A percentile compares a stretch with the other conserved stretches of the same genome.
Evolutionary conservation across 2,888 invertebrate genomes (phyloP).

Genomic region (Capitulum mitella): DNA sequence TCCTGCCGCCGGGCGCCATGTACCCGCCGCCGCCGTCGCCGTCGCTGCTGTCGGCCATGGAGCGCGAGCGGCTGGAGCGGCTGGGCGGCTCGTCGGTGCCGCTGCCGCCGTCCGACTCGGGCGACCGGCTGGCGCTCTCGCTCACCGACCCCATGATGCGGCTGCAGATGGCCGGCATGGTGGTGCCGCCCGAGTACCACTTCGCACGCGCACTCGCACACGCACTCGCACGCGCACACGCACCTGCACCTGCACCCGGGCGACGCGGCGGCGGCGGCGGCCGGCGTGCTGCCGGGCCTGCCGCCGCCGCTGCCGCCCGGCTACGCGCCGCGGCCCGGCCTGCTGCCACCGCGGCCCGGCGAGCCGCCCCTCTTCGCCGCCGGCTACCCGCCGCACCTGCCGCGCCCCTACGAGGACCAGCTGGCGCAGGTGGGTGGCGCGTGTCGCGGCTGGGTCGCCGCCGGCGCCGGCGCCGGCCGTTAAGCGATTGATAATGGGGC

Average conservation of each 20-base stretch:
- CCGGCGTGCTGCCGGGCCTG: slow-evolving; percentile 21
- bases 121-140: slow-evolving; percentile 5
- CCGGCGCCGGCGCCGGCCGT: no score
- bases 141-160: slow-evolving; percentile 15
- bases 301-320: slow-evolving; percentile 29
- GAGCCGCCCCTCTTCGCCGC: slow-evolving; percentile 3
- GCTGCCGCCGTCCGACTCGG: background rate
- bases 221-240: slow-evolving; percentile 82
- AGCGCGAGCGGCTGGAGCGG: slow-evolving; percentile 26
- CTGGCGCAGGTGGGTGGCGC: slow-evolving; percentile 55
- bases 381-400: slow-evolving; percentile 50
- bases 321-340: slow-evolving; percentile 35
- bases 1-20: slow-evolving; percentile 23
- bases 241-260: slow-evolving; percentile 73
- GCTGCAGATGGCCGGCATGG: slow-evolving; percentile 16
- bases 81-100: slow-evolving; percentile 16
- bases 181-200: slow-evolving; percentile 14
- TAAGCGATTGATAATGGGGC: no score
- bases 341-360: background rate
- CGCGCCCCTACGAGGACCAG: slow-evolving; percentile 73
- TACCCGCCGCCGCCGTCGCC: slow-evolving; percentile 21
- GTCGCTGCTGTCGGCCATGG: slow-evolving; percentile 23
- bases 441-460: no score
- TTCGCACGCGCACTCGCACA: slow-evolving; percentile 60
- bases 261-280: slow-evolving; percentile 26